Conservation (phyloP, 2,888 invertebrate species). For the Morpho helenor region DNA sequence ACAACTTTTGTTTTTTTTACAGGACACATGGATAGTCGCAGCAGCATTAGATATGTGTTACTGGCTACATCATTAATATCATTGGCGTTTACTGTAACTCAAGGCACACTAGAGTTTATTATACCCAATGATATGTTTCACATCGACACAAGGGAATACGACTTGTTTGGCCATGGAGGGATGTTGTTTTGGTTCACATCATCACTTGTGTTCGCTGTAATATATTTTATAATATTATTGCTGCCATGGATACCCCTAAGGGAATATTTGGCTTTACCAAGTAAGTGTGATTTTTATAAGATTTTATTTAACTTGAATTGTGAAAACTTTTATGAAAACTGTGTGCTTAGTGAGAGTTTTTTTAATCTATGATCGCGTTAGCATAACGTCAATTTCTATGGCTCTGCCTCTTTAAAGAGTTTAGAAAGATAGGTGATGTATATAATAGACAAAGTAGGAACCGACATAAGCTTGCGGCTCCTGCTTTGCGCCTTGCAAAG, state of each 20-base stretch:
- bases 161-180: slow-evolving; percentile 89
- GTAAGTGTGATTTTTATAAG: slow-evolving; percentile 70
- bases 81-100: slow-evolving; percentile 85
- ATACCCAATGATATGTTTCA: slow-evolving; percentile 85
- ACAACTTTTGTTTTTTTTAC: slow-evolving; percentile 29
- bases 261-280: slow-evolving; percentile 85
- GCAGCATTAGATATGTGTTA: slow-evolving; percentile 87
- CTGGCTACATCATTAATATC: slow-evolving; percentile 86
- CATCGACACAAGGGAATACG: slow-evolving; percentile 82
- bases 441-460: too few species aligned
- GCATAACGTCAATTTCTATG: too few species aligned
- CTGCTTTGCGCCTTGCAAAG: too few species aligned
- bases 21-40: slow-evolving; percentile 90
- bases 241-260: slow-evolving; percentile 86
- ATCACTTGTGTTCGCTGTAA: slow-evolving; percentile 85
- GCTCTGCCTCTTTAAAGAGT: too few species aligned
- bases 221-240: slow-evolving; percentile 84
- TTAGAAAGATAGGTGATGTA: too few species aligned
- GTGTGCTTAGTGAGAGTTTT: too few species aligned
- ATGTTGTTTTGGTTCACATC: slow-evolving; percentile 91
- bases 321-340: too few species aligned
- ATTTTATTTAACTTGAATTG: too few species aligned
- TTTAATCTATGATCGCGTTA: too few species aligned
- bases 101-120: slow-evolving; percentile 86
- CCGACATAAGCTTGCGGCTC: too few species aligned